A percentile compares a stretch with the other conserved stretches of the same genome.
Conservation (phyloP, 2,888 invertebrate species). For the Eilema depressum region DNA sequence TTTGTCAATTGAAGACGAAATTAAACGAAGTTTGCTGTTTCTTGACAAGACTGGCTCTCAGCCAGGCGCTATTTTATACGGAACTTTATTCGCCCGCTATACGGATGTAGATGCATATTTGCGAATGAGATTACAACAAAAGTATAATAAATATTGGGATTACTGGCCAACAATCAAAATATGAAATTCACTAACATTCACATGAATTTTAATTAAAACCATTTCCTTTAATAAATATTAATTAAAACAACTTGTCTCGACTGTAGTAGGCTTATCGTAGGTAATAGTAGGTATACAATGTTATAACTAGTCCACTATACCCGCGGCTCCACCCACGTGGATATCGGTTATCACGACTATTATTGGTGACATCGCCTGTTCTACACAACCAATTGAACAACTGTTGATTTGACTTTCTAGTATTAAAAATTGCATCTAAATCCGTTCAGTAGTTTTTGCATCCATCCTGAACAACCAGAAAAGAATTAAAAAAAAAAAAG, state of each 20-base stretch:
- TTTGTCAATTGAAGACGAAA: slow-evolving; percentile 73
- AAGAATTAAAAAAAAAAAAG: no score
- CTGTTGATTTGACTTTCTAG: no score
- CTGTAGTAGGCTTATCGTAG: no score
- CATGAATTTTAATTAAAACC: neutral
- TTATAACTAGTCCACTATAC: no score
- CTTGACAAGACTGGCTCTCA: slow-evolving; percentile 69
- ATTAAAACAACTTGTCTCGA: neutral
- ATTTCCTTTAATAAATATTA: neutral
- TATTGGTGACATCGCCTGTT: no score
- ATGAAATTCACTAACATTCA: neutral
- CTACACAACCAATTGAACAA: no score
- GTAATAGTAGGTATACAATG: no score
- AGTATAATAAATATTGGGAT: slow-evolving; percentile 52
- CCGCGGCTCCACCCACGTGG: no score
- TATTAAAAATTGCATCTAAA: no score
- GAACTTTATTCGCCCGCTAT: slow-evolving; percentile 50
- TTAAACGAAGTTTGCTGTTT: slow-evolving; percentile 74
- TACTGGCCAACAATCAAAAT: slow-evolving; percentile 37
- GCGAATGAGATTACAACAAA: slow-evolving; percentile 32
- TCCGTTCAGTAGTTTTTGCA: no score
- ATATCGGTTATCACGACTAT: no score
- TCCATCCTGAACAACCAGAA: no score
- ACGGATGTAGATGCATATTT: slow-evolving; percentile 31
- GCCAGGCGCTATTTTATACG: slow-evolving; percentile 64